Base-by-base conservation (phyloP, 2,888 invertebrate genomes). In the Andrena minutula region DNA sequence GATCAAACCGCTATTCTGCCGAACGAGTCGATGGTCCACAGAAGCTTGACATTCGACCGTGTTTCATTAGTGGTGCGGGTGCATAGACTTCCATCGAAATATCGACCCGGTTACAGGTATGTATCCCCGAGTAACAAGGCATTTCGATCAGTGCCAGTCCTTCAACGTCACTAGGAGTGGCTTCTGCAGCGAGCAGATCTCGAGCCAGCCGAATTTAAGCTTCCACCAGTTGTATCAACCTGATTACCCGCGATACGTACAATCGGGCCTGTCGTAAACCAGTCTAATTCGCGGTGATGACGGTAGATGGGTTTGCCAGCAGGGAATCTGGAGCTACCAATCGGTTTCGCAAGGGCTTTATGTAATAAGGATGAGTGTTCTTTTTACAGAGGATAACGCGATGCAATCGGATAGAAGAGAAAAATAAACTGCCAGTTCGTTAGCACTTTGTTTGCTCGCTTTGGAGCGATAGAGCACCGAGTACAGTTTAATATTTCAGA, bases 91-190 rank as follows among this genome's bases (percentile, higher is more conserved):
- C 79, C 75, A 84, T 74, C 53, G 73, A 69, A 77, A 83, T 78
- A 78, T 69, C 75, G 32, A 30, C 20, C 16, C 51, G 69, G 86
- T 60, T 79, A 79, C 79, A 80, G 82, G 83, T 85, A 77, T 85
- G 83, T 85, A 77, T 85, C 84, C 69, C 75, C 68, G 76, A 72
- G 56, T 88, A 89, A 90, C 90, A 91, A 87, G 89, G 89, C 85
- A 90, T 89, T 91, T 91, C 90, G 90, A 91, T 91, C 89, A 90
- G 88, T 75, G 74, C 53, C 82, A 70, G 82, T 79, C 79, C 83
- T 82, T 77, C 73, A 68, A 69, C 76, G 72, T 79, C 69, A 35
- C 12, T 69, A 47, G 32, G 35, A 88, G 85, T 71, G 61, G 65
- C 74, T 82, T 65, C 78, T 70, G 77, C 75, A 68, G 70, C 47